A percentile compares a stretch with the other conserved stretches of the same genome.
Evolutionary conservation across 1,140 invertebrate species (phyloP).

Genomic region (Anastrepha obliqua): DNA sequence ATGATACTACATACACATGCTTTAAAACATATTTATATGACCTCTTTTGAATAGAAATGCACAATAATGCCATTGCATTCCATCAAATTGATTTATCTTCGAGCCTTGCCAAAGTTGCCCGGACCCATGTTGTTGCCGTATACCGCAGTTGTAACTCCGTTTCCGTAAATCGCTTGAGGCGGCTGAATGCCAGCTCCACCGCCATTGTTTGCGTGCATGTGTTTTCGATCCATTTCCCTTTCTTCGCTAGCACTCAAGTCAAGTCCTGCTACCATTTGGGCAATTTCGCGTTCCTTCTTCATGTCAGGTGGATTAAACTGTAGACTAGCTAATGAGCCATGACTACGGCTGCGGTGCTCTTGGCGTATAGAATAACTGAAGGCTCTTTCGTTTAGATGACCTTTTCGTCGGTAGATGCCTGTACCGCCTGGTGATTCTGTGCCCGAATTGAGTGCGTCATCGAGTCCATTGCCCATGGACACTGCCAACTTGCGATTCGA

Average conservation of each 20-base stretch:
- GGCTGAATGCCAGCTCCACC: constrained; percentile 39
- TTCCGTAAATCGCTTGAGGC: constrained; percentile 56
- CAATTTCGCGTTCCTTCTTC: constrained; percentile 92
- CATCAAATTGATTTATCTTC: constrained; percentile 64
- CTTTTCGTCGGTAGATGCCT: constrained; percentile 91
- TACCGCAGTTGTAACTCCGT: constrained; percentile 60
- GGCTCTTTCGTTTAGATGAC: constrained; percentile 93
- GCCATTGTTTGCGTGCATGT: constrained; percentile 57
- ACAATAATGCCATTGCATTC: background rate
- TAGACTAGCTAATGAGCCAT: constrained; percentile 91
- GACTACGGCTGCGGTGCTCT: constrained; percentile 92
- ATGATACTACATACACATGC: background rate
- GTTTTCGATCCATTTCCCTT: constrained; percentile 67
- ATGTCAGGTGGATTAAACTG: constrained; percentile 87
- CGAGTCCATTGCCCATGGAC: constrained; percentile 77
- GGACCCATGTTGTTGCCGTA: constrained; percentile 65
- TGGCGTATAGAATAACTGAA: constrained; percentile 96
- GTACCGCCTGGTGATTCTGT: constrained; percentile 89
- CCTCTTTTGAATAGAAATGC: background rate
- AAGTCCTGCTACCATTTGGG: constrained; percentile 91
- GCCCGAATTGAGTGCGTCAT: constrained; percentile 78
- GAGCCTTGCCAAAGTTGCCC: constrained; percentile 70
- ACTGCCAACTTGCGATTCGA: constrained; percentile 76
- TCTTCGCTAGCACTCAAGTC: constrained; percentile 84
- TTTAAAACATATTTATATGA: background rate